Percentiles rank a stretch among this genome's conserved stretches.
Evolutionary conservation across 1,140 invertebrate genomes (phyloP).

Genomic region (Drosophila ogumai): DNA sequence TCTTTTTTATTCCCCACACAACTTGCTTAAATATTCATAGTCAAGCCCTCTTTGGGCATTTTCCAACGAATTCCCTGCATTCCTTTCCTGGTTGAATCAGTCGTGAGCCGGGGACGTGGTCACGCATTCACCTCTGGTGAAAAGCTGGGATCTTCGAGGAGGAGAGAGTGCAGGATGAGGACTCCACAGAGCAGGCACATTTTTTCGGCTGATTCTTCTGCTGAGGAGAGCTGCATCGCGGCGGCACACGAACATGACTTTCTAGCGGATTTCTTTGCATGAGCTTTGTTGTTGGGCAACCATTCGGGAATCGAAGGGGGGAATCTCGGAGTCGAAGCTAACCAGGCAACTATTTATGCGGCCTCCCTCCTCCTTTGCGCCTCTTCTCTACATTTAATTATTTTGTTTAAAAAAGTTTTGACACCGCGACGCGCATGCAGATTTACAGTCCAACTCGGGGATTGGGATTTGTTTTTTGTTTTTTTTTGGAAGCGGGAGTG

Average conservation of each 20-base stretch:
- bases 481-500: constrained; percentile 44
- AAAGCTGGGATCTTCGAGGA: constrained; percentile 4
- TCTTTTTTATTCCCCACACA: neutral
- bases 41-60: neutral
- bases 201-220: constrained; percentile 48
- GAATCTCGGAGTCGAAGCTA: neutral
- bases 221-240: constrained; percentile 59
- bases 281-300: constrained; percentile 55
- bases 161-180: constrained; percentile 36
- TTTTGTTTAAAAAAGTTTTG: constrained; percentile 84
- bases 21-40: neutral
- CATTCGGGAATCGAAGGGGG: neutral
- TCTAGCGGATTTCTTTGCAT: constrained; percentile 82
- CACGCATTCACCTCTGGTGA: constrained; percentile 25
- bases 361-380: constrained; percentile 26
- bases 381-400: constrained; percentile 77
- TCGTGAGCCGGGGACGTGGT: constrained; percentile 21
- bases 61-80: neutral
- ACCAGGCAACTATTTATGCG: constrained; percentile 53
- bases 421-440: constrained; percentile 81
- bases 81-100: neutral
- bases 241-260: constrained; percentile 79
- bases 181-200: constrained; percentile 50
- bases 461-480: constrained; percentile 24
- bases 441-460: constrained; percentile 64